Conservation (phyloP, 1,140 invertebrate genomes). For the Periplaneta americana region DNA sequence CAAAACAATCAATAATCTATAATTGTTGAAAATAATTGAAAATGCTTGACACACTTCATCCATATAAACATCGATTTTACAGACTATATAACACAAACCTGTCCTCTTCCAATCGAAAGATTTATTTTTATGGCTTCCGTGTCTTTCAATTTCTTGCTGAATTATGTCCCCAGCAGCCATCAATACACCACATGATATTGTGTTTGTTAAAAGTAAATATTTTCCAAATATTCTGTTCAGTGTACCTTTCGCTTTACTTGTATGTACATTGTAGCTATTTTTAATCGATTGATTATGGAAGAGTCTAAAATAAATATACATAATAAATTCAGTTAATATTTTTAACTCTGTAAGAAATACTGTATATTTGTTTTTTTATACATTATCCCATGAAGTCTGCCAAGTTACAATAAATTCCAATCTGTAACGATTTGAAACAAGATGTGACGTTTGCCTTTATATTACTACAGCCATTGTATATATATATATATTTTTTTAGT, state of each 20-base stretch:
- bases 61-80: too few relatives aligned
- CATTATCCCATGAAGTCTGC: too few relatives aligned
- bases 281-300: not conserved
- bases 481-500: not conserved
- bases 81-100: slow-evolving; percentile 33
- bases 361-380: not conserved
- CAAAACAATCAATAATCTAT: slow-evolving; percentile 4
- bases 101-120: slow-evolving; percentile 48
- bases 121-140: slow-evolving; percentile 27
- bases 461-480: not conserved
- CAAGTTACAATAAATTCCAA: not conserved
- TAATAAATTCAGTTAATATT: not conserved
- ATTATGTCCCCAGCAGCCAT: slow-evolving; percentile 61
- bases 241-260: not conserved
- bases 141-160: slow-evolving; percentile 55
- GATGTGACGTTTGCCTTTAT: too few relatives aligned
- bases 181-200: slow-evolving; percentile 56
- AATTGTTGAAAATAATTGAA: slow-evolving; percentile 16
- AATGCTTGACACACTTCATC: too few relatives aligned
- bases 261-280: not conserved
- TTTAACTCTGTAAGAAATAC: not conserved
- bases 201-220: slow-evolving; percentile 61
- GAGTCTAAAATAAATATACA: not conserved
- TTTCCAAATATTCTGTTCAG: slow-evolving; percentile 25
- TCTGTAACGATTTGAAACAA: not conserved